Base-by-base conservation (phyloP, 2,113 vertebrate species). In the Tetrax tetrax region DNA sequence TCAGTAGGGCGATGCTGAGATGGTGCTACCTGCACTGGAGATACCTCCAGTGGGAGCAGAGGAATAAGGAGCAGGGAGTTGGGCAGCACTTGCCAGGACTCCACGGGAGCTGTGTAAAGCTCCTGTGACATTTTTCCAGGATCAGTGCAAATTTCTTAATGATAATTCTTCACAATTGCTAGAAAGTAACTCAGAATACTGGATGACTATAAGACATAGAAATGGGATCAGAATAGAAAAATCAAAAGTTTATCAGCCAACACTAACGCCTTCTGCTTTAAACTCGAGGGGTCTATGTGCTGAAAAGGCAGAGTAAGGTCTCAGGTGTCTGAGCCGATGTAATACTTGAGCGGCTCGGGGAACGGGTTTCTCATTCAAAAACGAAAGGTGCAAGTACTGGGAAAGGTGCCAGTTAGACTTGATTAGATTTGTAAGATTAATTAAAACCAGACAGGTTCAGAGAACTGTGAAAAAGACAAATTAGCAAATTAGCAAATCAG, bases 381-480 rank as follows among this genome's bases (percentile, higher is more conserved):
- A 47, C 64, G 45, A 63, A 90, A 70, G 61, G n/a, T 70, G 50
- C 2, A 6, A 69, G 31, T 6, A 5, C 86, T 95, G 91, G 94
- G 93, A 93, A 78, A 87, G 25, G n/a, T 87, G 95, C 89, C 93
- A 95, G 80, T 29, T 63, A 35, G 77, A 51, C 80, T 38, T 71
- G 72, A 92, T 94, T 70, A 66, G 68, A 77, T 96, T 87, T 91
- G 83, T 81, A 53, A 84, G 87, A 70, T 87, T 92, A 89, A 94
- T 97, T 96, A 91, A 75, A 75, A 54, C 17, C 64, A 89, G 72
- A 38, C 10, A 83, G 47, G 83, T 83, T 97, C 89, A 92, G 76
- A 24, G 77, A 43, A 75, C 7, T 66, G 86, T 56, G 91, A 71
- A 78, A 74, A 95, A 63, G 66, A 93, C 63, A 83, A 97, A 95